Evolutionary conservation across 2,113 vertebrate genomes (phyloP), one percentile per base, ranked within the genome.

Genomic region (Girardinichthys multiradiatus): DNA sequence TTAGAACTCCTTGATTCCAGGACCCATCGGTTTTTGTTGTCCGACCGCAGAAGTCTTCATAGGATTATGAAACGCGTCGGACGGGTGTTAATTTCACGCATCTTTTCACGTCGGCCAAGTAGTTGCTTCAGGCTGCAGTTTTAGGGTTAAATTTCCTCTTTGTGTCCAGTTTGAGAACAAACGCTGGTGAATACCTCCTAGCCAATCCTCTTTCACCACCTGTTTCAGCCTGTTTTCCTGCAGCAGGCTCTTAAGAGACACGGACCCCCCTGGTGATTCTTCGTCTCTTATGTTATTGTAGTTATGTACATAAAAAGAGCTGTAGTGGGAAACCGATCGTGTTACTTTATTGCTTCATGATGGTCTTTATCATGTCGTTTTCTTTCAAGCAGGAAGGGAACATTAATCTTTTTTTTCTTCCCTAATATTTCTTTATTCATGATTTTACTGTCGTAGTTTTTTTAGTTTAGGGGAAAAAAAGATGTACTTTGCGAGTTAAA

Each of bases 101-200:
- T 45, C 57, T 10, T 42, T 61, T 39, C 62, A 2, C 14, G 48
- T 69, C 66, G 68, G 72, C 69, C 64, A 66, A 64, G 68, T 61
- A 31, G 74, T 72, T 2, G 37, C 68, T 31, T 77, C 29, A 64
- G 35, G 71, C 79, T 42, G 59, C 72, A n/a, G 60, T 64, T 76
- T 30, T 48, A 59, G 83, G 64, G 73, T 57, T 17, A 3, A 57
- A 63, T 80, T 65, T 74, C 66, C 21, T 67, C 17, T 26, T 61
- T 3, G 58, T 51, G 28, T 74, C 62, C 58, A 39, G 28, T 66
- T 73, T 76, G 65, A 70, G 86, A 91, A 86, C 67, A 87, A 90
- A 79, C 57, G 35, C 37, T 64, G 80, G 83, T 48, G 60, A 82
- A 84, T 85, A 90, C 89, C 88, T 90, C 88, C 85, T 72, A 17